phyloP scores from a whole-genome alignment of 2,797 vertebrate species.

The Neosalanx taihuensis region DNA sequence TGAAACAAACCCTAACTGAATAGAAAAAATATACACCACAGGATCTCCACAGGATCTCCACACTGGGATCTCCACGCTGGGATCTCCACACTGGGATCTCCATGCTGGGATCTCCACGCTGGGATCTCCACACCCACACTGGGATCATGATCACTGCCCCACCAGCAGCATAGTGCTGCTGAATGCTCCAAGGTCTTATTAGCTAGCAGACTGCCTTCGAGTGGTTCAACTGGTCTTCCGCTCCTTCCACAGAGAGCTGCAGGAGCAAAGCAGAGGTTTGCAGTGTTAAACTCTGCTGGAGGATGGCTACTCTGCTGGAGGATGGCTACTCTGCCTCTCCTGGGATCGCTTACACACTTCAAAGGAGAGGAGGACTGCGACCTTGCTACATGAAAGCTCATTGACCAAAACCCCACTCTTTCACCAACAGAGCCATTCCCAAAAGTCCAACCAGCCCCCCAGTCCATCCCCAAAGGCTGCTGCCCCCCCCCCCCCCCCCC shows the following conservation, averaged over 20 bases:
- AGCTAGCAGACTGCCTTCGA: slow-evolving; percentile 42
- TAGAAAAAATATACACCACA: no score
- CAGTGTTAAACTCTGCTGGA: slow-evolving; percentile 24
- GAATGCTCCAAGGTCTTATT: slow-evolving; percentile 65
- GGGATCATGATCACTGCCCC: slow-evolving; percentile 50
- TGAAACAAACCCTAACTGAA: no score
- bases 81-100: no score
- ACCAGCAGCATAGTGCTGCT: slow-evolving; percentile 53
- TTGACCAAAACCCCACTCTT: slow-evolving; percentile 64
- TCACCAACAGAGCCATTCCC: slow-evolving; percentile 51
- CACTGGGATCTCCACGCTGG: no score
- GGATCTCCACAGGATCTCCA: no score
- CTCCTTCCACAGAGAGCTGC: slow-evolving; percentile 32
- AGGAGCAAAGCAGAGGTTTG: not conserved
- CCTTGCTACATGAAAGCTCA: slow-evolving; percentile 63
- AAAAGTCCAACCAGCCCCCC: slow-evolving; percentile 49
- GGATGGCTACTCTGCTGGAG: slow-evolving; percentile 41
- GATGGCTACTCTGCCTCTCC: slow-evolving; percentile 54
- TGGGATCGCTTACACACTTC: slow-evolving; percentile 72
- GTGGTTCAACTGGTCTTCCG: slow-evolving; percentile 32
- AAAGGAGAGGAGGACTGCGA: slow-evolving; percentile 65
- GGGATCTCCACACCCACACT: slow-evolving; percentile 53
- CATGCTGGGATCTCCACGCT: no score
- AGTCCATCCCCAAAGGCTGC: slow-evolving; percentile 42
- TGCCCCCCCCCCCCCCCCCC: no score